Evolutionary conservation across 2,113 vertebrate genomes (phyloP).

Genomic region (Echinops telfairi): DNA sequence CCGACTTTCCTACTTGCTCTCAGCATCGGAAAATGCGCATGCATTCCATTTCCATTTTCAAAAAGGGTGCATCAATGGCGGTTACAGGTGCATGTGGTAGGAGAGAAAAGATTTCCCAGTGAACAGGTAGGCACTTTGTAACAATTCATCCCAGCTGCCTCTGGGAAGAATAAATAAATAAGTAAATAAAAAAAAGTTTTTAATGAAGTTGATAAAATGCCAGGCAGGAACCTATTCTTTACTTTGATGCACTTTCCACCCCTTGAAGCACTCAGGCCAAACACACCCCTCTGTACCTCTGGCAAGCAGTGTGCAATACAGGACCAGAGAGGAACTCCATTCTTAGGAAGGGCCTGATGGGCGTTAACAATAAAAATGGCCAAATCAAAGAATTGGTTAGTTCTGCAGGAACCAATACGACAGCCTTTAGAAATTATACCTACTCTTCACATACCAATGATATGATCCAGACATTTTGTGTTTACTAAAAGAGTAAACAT

Average conservation of each 20-base stretch:
- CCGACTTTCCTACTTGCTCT: neutral
- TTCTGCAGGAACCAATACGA: neutral
- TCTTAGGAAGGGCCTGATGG: neutral
- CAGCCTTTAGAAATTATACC: neutral
- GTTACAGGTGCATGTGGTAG: neutral
- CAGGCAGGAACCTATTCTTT: constrained; percentile 60
- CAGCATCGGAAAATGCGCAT: neutral
- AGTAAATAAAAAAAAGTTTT: neutral
- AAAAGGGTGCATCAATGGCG: neutral
- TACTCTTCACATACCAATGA: too few species aligned
- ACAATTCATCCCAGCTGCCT: constrained; percentile 50
- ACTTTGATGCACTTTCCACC: neutral
- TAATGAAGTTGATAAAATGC: constrained; percentile 46
- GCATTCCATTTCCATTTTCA: constrained; percentile 20
- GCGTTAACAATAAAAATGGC: neutral
- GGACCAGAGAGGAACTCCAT: too few species aligned
- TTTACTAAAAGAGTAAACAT: too few species aligned
- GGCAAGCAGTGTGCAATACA: neutral
- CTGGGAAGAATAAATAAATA: neutral
- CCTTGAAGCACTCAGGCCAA: constrained; percentile 43
- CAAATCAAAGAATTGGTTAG: neutral
- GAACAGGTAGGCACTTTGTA: constrained; percentile 18
- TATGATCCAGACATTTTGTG: too few species aligned
- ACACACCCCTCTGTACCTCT: neutral
- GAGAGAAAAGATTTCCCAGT: neutral